Conservation (phyloP, 2,888 invertebrate genomes). For the Ariolimax columbianus region DNA sequence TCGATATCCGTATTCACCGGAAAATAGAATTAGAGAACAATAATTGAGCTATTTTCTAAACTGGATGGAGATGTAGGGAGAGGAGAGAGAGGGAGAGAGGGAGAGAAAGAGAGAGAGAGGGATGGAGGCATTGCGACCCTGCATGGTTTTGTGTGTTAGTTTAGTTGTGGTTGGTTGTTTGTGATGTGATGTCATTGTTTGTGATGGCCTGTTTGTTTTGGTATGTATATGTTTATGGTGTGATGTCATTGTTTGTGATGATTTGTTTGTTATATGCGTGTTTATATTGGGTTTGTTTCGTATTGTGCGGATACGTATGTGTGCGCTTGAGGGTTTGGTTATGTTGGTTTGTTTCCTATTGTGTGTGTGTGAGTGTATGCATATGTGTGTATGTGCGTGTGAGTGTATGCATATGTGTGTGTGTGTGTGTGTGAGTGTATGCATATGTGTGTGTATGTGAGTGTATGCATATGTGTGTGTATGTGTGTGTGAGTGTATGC, state of each 20-base stretch:
- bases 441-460: too few species aligned
- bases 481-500: too few species aligned
- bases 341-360: too few species aligned
- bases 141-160: not conserved
- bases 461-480: too few species aligned
- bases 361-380: too few species aligned
- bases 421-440: too few species aligned
- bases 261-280: not conserved
- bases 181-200: not conserved
- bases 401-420: too few species aligned
- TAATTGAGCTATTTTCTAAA: not conserved
- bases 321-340: too few species aligned
- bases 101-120: not conserved
- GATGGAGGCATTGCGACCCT: not conserved
- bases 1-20: not conserved
- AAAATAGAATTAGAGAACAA: not conserved
- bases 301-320: too few species aligned
- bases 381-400: too few species aligned
- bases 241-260: not conserved
- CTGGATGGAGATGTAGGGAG: not conserved
- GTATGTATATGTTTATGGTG: not conserved
- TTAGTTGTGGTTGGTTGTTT: not conserved
- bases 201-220: not conserved
- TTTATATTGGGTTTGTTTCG: not conserved
- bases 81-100: not conserved